Base-by-base conservation (phyloP, 1,140 invertebrate species). In the Ips nitidus region DNA sequence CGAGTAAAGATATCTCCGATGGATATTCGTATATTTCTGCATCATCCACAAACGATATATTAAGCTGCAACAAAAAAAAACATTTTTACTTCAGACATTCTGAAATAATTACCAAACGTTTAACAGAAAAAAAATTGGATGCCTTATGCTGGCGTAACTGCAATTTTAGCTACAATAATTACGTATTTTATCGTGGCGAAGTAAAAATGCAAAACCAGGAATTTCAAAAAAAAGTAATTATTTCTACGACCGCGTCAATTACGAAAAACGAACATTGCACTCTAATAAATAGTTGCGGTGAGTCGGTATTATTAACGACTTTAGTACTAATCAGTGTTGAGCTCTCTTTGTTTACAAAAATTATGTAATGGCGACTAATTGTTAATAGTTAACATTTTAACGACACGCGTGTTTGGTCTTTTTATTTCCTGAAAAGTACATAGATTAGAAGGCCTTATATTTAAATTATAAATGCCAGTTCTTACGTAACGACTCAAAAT, bases 21-120 rank as follows among this genome's bases (percentile, higher is more conserved):
- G 92, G 92, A 80, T 95, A 95, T 81, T 94, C 92, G 82, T 91
- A 94, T 45, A 91, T 91, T 63, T 88, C 86, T 40, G 90, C 87
- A 45, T 86, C 87, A 78, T 94, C 92, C 77, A 94, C 89, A 81
- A 95, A 94, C 71, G 91, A 89, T 77, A 95, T 91, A 79, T 88
- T 91, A 78, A 93, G 82, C 91, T 94, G 86, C 6, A 76, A 79
- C 36, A 72, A 73, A 60, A 71, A n/a, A 68, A 60, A 71, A 58
- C 22, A 22, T 22, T 22, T 22, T 22, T 53, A 53, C 50, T 61
- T 8, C 7, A 40, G 8, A 36, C 8, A 61, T 61, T 61, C 37
- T 2, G 53, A 6, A 47, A n/a, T n/a, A 47, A 47, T 47, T 6
- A 47, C 45, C n/a, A n/a, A 47, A 47, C n/a, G 45, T 47, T 47